Base-by-base conservation (phyloP, 1,140 invertebrate genomes). In the Halesus radiatus region DNA sequence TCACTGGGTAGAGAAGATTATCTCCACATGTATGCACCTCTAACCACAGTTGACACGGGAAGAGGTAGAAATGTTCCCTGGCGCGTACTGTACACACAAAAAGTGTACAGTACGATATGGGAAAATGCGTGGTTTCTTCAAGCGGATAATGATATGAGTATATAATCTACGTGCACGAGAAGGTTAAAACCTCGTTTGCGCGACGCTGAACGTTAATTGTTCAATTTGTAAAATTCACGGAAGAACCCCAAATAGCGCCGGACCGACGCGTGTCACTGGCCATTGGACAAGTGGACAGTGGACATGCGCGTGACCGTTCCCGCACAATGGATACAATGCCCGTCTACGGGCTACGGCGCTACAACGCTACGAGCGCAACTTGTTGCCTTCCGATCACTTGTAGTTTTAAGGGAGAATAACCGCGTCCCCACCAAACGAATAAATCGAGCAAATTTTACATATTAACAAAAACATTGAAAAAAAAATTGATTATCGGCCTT, bases 201-300 rank as follows among this genome's bases (percentile, higher is more conserved):
- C 45, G 37, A 26, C 68, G 45, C 16, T 54, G 50, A 68, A 72
- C 37, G 37, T 52, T 72, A 72, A 72, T 72, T 72, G 68, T 53
- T 72, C 68, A 72, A 72, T 53, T 72, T 72, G 26, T 52, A 52
- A 52, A 72, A 72, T 52, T 72, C 68, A 72, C 68, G 68, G 68
- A 72, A 72, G 45, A 70, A 72, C 54, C 20, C 68, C 68, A 50
- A 66, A 66, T 53, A 66, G 32, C n/a, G 26, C 4, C n/a, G 16
- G 16, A 20, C 7, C 16, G 29, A 23, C 68, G 50, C 68, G 68
- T 68, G 29, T 10, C 64, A 32, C n/a, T 32, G 15, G 8, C n/a
- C 64, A 32, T 8, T 32, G 26, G 15, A 66, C 62, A n/a, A 32
- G 62, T 66, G 45, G 7, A 2, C 18, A 26, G 15, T 1, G n/a